phyloP scores from a whole-genome alignment of 2,113 vertebrate species.

The Catharus bicknelli region DNA sequence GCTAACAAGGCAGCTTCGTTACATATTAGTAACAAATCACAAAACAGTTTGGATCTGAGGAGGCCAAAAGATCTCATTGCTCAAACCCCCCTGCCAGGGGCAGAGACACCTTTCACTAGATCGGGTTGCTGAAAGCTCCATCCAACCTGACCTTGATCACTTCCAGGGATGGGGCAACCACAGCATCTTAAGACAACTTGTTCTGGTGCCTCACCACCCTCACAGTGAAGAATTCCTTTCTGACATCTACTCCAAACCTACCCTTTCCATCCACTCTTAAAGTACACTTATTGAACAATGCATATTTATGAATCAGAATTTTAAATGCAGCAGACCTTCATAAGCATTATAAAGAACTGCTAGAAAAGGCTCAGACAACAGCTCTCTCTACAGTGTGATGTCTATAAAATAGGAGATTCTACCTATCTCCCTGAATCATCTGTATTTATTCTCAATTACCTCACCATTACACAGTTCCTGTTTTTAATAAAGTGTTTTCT shows the following conservation, averaged over 20 bases:
- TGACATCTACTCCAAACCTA: background rate
- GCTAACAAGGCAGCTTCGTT: background rate
- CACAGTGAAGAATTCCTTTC: background rate
- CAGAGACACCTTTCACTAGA: background rate
- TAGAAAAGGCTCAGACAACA: background rate
- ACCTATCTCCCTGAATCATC: background rate
- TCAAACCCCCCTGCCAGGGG: background rate
- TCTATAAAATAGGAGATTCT: background rate
- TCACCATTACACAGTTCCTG: background rate
- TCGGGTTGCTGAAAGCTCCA: background rate
- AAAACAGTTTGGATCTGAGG: background rate
- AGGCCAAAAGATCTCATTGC: background rate
- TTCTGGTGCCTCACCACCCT: background rate
- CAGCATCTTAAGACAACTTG: fast-evolving
- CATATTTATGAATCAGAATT: background rate
- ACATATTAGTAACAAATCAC: background rate
- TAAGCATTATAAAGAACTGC: background rate
- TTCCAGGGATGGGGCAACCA: background rate
- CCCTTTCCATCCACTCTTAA: background rate
- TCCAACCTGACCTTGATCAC: background rate
- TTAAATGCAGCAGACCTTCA: background rate
- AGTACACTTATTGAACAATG: background rate
- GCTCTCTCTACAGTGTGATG: fast-evolving
- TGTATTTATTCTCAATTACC: background rate
- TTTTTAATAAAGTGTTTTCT: background rate